Evolutionary conservation across 2,888 invertebrate species (phyloP).

Genomic region (Hermodice carunculata): DNA sequence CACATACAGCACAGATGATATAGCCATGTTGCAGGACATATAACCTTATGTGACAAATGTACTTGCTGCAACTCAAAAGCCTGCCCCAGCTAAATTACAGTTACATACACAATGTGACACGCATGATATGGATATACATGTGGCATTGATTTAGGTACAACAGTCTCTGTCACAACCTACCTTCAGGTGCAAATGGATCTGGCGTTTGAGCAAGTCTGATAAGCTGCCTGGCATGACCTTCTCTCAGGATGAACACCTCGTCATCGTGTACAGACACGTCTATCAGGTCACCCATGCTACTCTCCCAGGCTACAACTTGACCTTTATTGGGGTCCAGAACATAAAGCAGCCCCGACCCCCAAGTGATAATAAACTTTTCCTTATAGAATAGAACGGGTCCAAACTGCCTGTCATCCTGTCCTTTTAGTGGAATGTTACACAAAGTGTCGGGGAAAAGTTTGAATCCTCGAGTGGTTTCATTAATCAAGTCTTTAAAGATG

Average conservation of each 20-base stretch:
- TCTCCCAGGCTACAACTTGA: constrained; percentile 77
- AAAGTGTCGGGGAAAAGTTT: constrained; percentile 50
- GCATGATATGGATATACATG: too few relatives aligned
- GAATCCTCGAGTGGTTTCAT: constrained; percentile 39
- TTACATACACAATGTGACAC: too few relatives aligned
- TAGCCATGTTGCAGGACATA: too few relatives aligned
- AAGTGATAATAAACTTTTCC: constrained; percentile 81
- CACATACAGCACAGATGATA: too few relatives aligned
- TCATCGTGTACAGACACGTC: constrained; percentile 66
- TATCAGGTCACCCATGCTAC: constrained; percentile 72
- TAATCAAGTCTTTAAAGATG: constrained; percentile 79
- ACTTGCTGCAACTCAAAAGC: too few relatives aligned
- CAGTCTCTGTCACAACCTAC: too few relatives aligned
- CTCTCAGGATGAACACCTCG: constrained; percentile 80
- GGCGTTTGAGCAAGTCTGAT: constrained; percentile 19
- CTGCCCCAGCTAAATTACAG: too few relatives aligned
- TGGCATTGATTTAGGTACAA: too few relatives aligned
- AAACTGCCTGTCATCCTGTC: constrained; percentile 28
- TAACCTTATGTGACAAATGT: too few relatives aligned
- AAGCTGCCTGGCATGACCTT: constrained; percentile 67
- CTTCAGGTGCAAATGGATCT: too few relatives aligned
- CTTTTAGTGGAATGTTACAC: not conserved
- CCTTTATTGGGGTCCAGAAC: constrained; percentile 82
- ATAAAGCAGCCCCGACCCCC: constrained; percentile 79
- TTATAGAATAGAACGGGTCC: constrained; percentile 75